phyloP scores from a whole-genome alignment of 2,888 invertebrate species.

The Scaptomyza flava region DNA sequence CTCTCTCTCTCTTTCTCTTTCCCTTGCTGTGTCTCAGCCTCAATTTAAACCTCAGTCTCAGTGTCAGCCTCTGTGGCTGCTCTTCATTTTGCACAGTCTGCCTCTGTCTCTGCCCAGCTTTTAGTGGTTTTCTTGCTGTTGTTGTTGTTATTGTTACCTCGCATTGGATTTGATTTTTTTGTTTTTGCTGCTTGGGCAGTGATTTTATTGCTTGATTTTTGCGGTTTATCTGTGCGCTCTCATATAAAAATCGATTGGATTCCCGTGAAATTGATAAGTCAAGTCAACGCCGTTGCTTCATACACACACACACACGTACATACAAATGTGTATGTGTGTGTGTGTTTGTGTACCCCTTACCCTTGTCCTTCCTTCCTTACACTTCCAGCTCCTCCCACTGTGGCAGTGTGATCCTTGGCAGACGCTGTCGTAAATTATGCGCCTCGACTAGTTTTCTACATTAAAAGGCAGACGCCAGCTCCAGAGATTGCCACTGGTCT shows the following conservation, averaged over 20 bases:
- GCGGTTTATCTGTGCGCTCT: slow-evolving; percentile 80
- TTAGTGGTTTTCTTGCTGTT: slow-evolving; percentile 21
- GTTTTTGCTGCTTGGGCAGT: slow-evolving; percentile 49
- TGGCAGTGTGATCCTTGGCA: slow-evolving; percentile 41
- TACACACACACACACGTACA: not conserved
- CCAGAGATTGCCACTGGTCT: slow-evolving; percentile 68
- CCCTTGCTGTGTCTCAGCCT: slow-evolving; percentile 2
- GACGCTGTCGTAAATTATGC: slow-evolving; percentile 79
- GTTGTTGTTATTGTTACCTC: slow-evolving; percentile 32
- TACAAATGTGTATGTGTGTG: not conserved
- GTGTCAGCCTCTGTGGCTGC: slow-evolving; percentile 51
- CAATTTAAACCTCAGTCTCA: slow-evolving; percentile 27
- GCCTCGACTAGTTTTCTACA: slow-evolving; percentile 82
- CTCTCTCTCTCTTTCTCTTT: slow-evolving; percentile 18
- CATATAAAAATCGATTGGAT: slow-evolving; percentile 83
- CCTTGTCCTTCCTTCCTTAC: not conserved
- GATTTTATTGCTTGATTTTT: slow-evolving; percentile 81
- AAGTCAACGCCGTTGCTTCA: slow-evolving; percentile 72
- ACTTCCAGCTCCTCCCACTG: slow-evolving; percentile 4
- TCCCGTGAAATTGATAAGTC: slow-evolving; percentile 82
- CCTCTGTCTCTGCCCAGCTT: slow-evolving; percentile 23
- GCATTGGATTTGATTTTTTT: slow-evolving; percentile 24
- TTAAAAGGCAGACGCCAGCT: slow-evolving; percentile 81
- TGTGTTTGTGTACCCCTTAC: not conserved
- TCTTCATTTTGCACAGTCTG: slow-evolving; percentile 59